Evolutionary conservation across 2,113 vertebrate species (phyloP).

Genomic region (Gallinago paraguaiae): DNA sequence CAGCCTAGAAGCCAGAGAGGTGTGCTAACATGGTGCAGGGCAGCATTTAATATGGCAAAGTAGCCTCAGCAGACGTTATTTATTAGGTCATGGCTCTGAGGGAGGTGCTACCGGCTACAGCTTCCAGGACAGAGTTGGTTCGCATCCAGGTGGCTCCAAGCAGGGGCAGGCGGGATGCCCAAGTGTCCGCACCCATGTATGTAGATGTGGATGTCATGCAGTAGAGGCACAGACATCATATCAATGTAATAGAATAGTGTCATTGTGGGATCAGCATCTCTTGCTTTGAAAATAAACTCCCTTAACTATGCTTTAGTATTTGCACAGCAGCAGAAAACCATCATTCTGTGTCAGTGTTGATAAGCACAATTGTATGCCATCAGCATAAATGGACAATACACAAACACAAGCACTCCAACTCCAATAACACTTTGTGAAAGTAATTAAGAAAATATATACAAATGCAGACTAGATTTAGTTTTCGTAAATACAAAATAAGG

Average conservation of each 20-base stretch:
- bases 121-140: neutral
- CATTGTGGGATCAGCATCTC: neutral
- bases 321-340: neutral
- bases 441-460: neutral
- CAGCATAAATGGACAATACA: neutral
- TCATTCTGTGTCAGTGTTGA: neutral
- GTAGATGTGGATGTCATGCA: accelerated
- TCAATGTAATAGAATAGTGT: neutral
- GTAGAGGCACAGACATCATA: neutral
- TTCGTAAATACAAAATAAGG: neutral
- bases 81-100: neutral
- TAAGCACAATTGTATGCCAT: neutral
- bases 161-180: accelerated
- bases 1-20: neutral
- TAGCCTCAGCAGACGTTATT: neutral
- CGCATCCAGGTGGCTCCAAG: accelerated
- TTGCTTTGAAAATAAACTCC: neutral
- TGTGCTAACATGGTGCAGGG: neutral
- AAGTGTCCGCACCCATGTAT: neutral
- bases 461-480: neutral
- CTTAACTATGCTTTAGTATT: neutral
- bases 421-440: neutral
- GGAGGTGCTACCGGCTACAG: neutral
- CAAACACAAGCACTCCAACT: neutral
- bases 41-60: neutral